These are phyloP conservation scores for Loris lydekkerianus DNA, from an alignment of 2,797 vertebrate genomes.

Conservation along the genomic window DNA sequence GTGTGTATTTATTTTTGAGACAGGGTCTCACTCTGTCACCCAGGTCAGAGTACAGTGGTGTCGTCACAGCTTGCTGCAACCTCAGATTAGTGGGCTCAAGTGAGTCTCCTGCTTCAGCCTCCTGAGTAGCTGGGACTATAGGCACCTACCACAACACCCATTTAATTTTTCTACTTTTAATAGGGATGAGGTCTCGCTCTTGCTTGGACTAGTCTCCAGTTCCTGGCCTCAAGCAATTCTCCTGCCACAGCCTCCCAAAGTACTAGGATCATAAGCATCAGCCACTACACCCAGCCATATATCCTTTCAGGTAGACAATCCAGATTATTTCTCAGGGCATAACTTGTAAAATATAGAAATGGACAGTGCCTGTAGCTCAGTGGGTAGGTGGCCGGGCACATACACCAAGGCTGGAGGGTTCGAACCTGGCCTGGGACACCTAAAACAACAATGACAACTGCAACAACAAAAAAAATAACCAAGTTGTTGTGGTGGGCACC, in stretches of 20 bases:
- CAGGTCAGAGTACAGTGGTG: not conserved
- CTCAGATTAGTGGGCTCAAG: not conserved
- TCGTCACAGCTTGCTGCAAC: not conserved
- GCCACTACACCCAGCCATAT: not conserved
- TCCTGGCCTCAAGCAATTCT: not conserved
- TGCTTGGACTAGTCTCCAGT: not conserved
- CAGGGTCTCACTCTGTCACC: not conserved
- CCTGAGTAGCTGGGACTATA: not conserved
- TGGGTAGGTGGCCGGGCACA: no score
- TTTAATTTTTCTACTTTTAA: not conserved
- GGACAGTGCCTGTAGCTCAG: no score
- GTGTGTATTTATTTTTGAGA: not conserved
- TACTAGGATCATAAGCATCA: not conserved
- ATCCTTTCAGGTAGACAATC: not conserved
- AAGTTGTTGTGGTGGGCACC: no score
- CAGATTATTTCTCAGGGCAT: not conserved
- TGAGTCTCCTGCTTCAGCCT: not conserved
- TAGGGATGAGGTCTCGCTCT: not conserved
- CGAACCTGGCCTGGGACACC: no score
- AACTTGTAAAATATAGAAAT: conserved; percentile 21
- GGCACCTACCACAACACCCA: not conserved
- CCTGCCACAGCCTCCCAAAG: not conserved
- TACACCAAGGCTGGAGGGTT: no score
- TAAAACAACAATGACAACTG: no score
- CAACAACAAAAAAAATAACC: no score